Conservation (phyloP, 2,113 vertebrate genomes). For the Cinclus cinclus region DNA sequence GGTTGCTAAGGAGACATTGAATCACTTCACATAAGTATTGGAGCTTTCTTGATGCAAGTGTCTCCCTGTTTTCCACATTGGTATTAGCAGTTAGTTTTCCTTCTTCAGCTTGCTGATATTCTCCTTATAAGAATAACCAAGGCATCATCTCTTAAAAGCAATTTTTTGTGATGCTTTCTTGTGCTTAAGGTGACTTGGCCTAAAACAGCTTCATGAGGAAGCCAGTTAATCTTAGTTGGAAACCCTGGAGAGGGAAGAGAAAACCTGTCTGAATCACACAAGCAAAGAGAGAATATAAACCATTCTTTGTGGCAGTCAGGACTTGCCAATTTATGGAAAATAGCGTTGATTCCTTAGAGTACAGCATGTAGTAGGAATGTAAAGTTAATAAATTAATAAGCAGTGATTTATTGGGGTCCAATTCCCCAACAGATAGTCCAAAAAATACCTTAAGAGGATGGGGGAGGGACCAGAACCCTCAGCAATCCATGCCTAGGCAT, state of each 20-base stretch:
- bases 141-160: neutral
- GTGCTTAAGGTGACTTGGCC: neutral
- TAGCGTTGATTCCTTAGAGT: neutral
- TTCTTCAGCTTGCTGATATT: neutral
- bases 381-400: neutral
- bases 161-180: neutral
- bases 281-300: neutral
- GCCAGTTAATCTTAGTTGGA: neutral
- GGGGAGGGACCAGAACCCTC: neutral
- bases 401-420: neutral
- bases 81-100: neutral
- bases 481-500: neutral
- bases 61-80: neutral
- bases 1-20: neutral
- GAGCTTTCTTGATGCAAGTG: neutral
- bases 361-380: rapidly evolving
- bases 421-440: neutral
- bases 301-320: neutral
- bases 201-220: neutral
- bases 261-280: neutral
- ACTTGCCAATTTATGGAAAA: neutral
- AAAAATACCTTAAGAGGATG: neutral
- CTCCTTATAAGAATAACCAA: neutral
- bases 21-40: neutral
- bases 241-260: neutral